Evolutionary conservation across 2,888 invertebrate species (phyloP), one percentile per base, ranked within the genome.

Genomic region (Nineta flava): DNA sequence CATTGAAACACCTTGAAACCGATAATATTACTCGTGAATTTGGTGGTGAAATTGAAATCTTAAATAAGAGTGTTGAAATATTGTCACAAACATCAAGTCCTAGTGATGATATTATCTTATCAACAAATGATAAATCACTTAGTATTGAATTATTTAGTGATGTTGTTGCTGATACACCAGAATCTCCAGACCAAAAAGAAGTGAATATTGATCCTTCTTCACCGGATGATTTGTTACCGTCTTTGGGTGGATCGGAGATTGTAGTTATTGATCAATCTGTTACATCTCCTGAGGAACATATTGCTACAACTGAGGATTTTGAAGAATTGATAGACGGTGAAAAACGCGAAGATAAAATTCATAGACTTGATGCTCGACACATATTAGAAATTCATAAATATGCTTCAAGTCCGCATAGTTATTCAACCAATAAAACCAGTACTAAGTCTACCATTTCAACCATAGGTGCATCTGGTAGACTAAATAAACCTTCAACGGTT

Each of bases 261-360:
- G 76, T 81, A 0, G 72, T 79, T 5, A 74, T 79, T 1, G 77
- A 79, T 59, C 72, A 76, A 1, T 70, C 68, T 15, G 68, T 70
- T 0, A 77, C 76, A 56, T 76, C 78, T 1, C 77, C 78, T 0
- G 44, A 44, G 13, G 77, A 78, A 56, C 74, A 75, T 54, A 74
- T 79, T 52, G 74, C 76, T 0, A 78, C 79, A 0, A 76, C 77
- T 55, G 79, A 79, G 62, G 79, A 80, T 59, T 79, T 79, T 56
- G 79, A 79, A 57, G 76, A 78, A 54, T 62, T 79, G 16, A 80
- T 79, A 38, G 79, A 79, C 55, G 74, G 76, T 55, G 77, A 76
- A 1, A 74, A 74, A 52, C 69, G 73, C 1, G 74, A 75, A 53
- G 76, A 77, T 38, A 63, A 65, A 51, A 56, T 64, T 9, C 53